Conservation (phyloP, 2,113 vertebrate genomes). For the Onychostruthus taczanowskii region DNA sequence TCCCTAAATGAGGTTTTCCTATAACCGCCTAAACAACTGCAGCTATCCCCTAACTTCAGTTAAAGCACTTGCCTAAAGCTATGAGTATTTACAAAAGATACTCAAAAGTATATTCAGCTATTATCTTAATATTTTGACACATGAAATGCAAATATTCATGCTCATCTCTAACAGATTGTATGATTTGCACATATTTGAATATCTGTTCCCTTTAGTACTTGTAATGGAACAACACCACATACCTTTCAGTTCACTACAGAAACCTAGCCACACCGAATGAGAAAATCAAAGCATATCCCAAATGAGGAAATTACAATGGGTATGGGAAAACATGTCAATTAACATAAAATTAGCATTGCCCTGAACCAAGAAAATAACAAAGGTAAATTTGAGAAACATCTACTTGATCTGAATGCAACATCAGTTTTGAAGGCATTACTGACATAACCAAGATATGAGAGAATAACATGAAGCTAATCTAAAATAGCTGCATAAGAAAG, state of each 20-base stretch:
- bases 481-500: neutral
- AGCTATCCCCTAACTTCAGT: neutral
- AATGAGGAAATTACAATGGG: neutral
- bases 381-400: neutral
- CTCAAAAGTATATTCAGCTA: neutral
- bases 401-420: neutral
- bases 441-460: neutral
- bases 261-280: neutral
- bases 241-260: neutral
- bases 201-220: neutral
- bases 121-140: neutral
- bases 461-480: neutral
- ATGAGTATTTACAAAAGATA: neutral
- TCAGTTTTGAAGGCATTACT: neutral
- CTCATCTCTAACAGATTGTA: neutral
- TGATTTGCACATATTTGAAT: neutral
- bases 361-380: neutral
- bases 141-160: neutral
- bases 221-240: neutral
- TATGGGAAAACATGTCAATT: neutral
- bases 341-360: neutral
- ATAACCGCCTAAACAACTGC: neutral
- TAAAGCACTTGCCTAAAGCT: neutral
- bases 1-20: neutral
- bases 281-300: neutral